Evolutionary conservation across 2,888 invertebrate species (phyloP), one percentile per base, ranked within the genome.

Genomic region (Hedya salicella): DNA sequence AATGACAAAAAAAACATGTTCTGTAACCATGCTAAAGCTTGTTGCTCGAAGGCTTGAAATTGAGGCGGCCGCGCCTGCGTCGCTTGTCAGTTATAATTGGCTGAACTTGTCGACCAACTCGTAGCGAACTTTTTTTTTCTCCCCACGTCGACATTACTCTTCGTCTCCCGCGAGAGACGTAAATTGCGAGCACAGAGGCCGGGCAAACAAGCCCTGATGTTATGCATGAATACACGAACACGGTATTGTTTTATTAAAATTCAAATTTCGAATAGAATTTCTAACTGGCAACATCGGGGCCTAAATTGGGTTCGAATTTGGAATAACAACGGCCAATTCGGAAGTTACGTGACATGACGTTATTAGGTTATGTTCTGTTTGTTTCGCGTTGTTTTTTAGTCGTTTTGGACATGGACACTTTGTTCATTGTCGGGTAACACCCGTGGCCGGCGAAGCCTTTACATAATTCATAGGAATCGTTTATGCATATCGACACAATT

Each of bases 61-160:
- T 87, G 85, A 85, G 77, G 79, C 84, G 82, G 86, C 82, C 84
- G 85, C 86, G 86, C 84, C 83, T 85, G 86, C 85, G 85, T 81
- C 81, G 84, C 88, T 85, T 88, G 91, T 92, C 92, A 91, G 85
- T 89, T 92, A 91, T 93, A 92, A 93, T 92, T 93, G 92, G 91
- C 88, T 89, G 89, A 91, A 89, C 91, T 91, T 91, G 91, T 92
- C 89, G 88, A 85, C 80, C 81, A 82, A 83, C 79, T 87, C 85
- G 84, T 85, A 77, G 84, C 75, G 75, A 77, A 67, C 71, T 85
- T 89, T 90, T 89, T 88, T 89, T 85, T 87, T 83, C 81, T 84
- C 86, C 85, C 86, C 84, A 78, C 82, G 80, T 80, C 82, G 80
- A 82, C 89, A 91, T 91, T 89, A 91, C 87, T 92, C 92, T 91